A percentile compares a stretch with the other conserved stretches of the same genome.
phyloP scores from a whole-genome alignment of 2,888 invertebrate genomes.

The Stenotaenia linearis region DNA sequence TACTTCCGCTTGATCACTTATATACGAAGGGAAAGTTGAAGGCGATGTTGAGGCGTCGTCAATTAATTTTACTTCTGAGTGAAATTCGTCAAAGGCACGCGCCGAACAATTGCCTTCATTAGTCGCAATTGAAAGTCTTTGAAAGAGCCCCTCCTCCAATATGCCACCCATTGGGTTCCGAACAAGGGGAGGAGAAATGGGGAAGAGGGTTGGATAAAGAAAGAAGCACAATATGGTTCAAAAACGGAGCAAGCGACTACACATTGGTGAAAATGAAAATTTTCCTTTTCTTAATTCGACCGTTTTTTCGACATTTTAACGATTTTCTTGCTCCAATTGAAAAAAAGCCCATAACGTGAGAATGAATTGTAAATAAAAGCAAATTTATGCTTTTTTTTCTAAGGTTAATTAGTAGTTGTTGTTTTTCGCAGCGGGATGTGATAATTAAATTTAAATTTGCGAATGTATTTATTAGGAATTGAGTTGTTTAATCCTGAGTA shows the following conservation, averaged over 20 bases:
- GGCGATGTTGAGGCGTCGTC: background rate
- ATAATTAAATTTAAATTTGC: background rate
- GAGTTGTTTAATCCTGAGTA: background rate
- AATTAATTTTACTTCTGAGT: background rate
- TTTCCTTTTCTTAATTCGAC: background rate
- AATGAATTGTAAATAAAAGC: background rate
- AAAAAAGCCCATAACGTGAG: background rate
- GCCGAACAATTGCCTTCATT: conserved; percentile 9
- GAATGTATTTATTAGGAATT: background rate
- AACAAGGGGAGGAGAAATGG: background rate
- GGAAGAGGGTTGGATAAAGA: background rate
- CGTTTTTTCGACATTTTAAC: background rate
- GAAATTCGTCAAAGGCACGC: conserved; percentile 4
- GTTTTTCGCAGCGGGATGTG: background rate
- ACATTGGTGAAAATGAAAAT: background rate
- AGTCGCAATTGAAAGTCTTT: conserved; percentile 1
- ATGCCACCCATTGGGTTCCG: background rate
- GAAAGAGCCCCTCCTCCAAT: background rate
- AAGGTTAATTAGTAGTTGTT: background rate
- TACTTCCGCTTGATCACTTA: background rate
- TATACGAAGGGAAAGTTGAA: background rate
- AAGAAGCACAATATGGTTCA: background rate
- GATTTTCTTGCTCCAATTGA: too few relatives aligned
- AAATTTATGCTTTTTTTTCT: background rate
- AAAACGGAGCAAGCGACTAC: background rate